Evolutionary conservation across 2,113 vertebrate species (phyloP).

Genomic region (Epinephelus lanceolatus): DNA sequence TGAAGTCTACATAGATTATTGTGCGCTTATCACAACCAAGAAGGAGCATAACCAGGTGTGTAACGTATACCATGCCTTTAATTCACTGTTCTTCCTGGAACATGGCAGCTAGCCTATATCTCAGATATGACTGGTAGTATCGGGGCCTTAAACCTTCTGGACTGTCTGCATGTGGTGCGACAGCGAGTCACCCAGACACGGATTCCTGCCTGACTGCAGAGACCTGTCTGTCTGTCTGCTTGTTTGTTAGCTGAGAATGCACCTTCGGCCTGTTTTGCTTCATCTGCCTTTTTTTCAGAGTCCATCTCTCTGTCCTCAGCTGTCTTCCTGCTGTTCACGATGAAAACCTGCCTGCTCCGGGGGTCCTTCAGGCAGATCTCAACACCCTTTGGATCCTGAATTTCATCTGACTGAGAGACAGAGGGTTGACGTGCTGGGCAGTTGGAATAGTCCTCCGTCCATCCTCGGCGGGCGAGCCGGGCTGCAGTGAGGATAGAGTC

Average conservation of each 20-base stretch:
- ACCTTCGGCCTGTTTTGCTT: neutral
- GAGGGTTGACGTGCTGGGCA: rapidly evolving
- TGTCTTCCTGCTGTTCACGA: neutral
- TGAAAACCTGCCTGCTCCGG: rapidly evolving
- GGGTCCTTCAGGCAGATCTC: neutral
- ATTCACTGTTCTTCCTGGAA: neutral
- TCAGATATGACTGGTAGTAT: constrained; percentile 66
- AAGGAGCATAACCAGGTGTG: too few species aligned
- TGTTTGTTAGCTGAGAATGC: rapidly evolving
- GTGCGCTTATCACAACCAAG: too few species aligned
- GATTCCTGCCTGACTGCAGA: neutral
- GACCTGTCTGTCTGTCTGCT: neutral
- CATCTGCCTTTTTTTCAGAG: neutral
- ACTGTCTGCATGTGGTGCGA: constrained; percentile 10
- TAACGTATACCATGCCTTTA: neutral
- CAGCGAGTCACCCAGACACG: constrained; percentile 35
- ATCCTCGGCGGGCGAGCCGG: constrained; percentile 59
- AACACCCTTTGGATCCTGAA: neutral
- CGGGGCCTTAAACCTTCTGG: constrained; percentile 41
- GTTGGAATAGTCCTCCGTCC: neutral
- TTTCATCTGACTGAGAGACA: neutral
- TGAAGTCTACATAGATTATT: too few species aligned
- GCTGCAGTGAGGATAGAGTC: constrained; percentile 71
- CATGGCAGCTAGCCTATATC: constrained; percentile 16
- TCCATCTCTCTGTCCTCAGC: neutral